A percentile compares a stretch with the other conserved stretches of the same genome.
These are phyloP conservation scores for Macrostomum cliftonense DNA, from an alignment of 2,888 invertebrate species.

Conservation along the genomic window DNA sequence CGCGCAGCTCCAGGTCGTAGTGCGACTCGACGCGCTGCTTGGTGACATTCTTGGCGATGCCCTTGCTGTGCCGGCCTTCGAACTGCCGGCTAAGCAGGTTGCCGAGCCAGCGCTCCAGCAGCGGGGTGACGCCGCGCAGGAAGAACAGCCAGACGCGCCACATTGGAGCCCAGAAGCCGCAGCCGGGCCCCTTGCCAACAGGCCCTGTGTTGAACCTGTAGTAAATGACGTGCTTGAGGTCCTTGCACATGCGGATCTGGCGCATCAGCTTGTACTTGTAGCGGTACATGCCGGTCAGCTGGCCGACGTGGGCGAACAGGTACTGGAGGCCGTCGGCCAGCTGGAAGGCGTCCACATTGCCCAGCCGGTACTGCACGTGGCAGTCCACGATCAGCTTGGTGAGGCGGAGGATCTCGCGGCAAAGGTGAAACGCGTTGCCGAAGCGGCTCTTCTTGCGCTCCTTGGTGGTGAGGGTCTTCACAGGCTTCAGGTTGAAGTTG, in stretches of 20 bases:
- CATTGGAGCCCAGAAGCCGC: conserved; percentile 94
- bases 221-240: conserved; percentile 93
- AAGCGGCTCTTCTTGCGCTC: conserved; percentile 84
- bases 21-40: conserved; percentile 98
- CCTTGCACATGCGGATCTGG: conserved; percentile 98
- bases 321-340: conserved; percentile 93
- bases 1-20: conserved; percentile 90
- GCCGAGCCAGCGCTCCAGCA: conserved; percentile 94
- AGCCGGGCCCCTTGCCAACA: conserved; percentile 92
- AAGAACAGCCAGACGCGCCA: conserved; percentile 99
- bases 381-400: conserved; percentile 96
- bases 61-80: conserved; percentile 95
- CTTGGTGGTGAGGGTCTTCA: conserved; percentile 94
- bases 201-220: conserved; percentile 96
- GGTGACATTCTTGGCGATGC: conserved; percentile 97
- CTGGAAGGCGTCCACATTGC: conserved; percentile 94
- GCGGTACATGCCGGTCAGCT: conserved; percentile 96
- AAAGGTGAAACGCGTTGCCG: conserved; percentile 76
- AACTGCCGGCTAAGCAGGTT: conserved; percentile 93
- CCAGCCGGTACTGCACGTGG: conserved; percentile 92
- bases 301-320: conserved; percentile 96
- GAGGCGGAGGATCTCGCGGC: conserved; percentile 88
- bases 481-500: conserved; percentile 97
- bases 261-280: conserved; percentile 90
- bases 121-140: conserved; percentile 91